Conservation (phyloP, 2,888 invertebrate species). For the Neocrepidodera transversa region DNA sequence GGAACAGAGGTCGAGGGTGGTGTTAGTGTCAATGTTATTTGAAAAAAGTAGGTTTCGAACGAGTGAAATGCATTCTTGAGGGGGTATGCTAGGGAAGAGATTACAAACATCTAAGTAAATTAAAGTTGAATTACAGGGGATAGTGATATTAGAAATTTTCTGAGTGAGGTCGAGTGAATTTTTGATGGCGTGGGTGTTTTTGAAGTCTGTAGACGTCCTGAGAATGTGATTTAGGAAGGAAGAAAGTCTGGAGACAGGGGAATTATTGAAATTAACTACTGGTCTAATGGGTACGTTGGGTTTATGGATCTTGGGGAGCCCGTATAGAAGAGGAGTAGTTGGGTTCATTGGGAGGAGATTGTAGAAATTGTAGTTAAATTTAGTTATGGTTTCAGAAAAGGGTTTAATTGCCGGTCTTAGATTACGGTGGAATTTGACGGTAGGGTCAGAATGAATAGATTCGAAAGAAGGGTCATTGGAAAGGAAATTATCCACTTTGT, state of each 20-base stretch:
- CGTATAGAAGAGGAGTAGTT: conserved; percentile 3
- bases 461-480: not conserved
- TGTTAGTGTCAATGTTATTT: not conserved
- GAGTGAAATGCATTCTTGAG: not conserved
- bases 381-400: not conserved
- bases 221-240: conserved; percentile 11
- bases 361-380: not conserved
- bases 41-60: not conserved
- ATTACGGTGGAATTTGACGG: not conserved
- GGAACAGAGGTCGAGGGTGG: not conserved
- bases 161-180: conserved; percentile 4
- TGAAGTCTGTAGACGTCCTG: not conserved
- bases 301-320: conserved; percentile 23
- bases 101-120: conserved; percentile 1
- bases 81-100: conserved; percentile 8
- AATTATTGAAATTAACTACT: conserved; percentile 15
- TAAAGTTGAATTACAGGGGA: not conserved
- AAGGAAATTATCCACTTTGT: not conserved
- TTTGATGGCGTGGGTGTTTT: not conserved
- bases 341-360: not conserved
- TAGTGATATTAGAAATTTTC: not conserved
- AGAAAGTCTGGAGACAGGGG: conserved; percentile 14
- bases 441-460: not conserved
- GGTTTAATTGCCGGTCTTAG: not conserved
- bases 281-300: conserved; percentile 15